Evolutionary conservation across 1,140 invertebrate genomes (phyloP), one percentile per base, ranked within the genome.

Genomic region (Orius laevigatus): DNA sequence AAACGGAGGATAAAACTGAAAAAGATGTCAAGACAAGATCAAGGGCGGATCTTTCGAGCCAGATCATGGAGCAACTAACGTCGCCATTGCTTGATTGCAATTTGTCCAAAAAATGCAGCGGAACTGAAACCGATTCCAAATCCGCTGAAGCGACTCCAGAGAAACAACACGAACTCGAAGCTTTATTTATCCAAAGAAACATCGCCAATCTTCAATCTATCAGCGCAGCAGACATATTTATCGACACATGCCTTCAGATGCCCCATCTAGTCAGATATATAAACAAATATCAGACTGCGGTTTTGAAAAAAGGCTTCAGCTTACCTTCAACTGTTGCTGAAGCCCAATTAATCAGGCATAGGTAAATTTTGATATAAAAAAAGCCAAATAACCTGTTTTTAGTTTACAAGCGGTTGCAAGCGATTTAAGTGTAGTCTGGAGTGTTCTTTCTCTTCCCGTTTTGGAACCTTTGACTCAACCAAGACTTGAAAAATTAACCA

Each of bases 401-500:
- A 90, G 82, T 56, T 70, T 84, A 42, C 78, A 83, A 56, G 73
- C 75, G 48, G 67, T 89, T 25, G 72, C 87, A 16, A 79, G 80
- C 53, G 90, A 94, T 59, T 77, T 92, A 36, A 79, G 77, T 39
- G 77, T 91, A 40, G 77, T 88, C 33, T 81, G 78, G 58, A 77
- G 79, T 54, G 84, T 86, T 1, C 70, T 92, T 49, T 82, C 81
- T 11, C 63, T 94, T 47, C 89, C 87, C 1, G 76, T 90, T 47
- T 62, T 92, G 18, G 89, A 94, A 63, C 89, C 89, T 0, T 67
- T 94, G 40, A 89, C 81, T 4, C 70, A 79, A 0, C 74, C 73
- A 3, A 78, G 87, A 58, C 72, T 94, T 43, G 74, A 81, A 36
- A 84, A 86, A 59, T 68, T 94, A 19, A 82, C 76, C 0, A 64